A percentile compares a stretch with the other conserved stretches of the same genome.
Evolutionary conservation across 2,797 vertebrate species (phyloP).

Genomic region (Onychomys leucogaster): DNA sequence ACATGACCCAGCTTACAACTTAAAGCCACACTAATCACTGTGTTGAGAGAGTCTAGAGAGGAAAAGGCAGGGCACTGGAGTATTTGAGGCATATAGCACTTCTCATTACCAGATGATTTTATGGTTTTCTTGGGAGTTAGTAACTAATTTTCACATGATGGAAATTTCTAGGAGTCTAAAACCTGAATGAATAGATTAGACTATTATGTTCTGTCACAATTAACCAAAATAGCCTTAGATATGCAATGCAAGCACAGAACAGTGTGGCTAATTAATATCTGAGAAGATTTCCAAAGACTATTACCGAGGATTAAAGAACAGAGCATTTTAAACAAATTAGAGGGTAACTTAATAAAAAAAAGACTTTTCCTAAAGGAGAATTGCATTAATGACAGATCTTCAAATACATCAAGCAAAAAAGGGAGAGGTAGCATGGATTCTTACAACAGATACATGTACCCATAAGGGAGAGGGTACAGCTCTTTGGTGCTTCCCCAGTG

Average conservation of each 20-base stretch:
- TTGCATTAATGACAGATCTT: background rate
- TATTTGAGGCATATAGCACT: background rate
- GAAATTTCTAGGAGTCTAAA: background rate
- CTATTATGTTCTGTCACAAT: background rate
- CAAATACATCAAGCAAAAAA: background rate
- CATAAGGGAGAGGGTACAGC: background rate
- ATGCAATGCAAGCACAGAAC: background rate
- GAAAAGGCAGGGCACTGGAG: background rate
- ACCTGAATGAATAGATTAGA: conserved; percentile 16
- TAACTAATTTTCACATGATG: conserved; percentile 42
- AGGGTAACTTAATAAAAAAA: background rate
- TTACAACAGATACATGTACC: background rate
- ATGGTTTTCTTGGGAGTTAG: background rate
- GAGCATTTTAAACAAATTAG: conserved; percentile 21
- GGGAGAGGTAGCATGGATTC: background rate
- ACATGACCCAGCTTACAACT: background rate
- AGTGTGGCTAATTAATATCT: conserved; percentile 14
- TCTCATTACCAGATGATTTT: conserved; percentile 16
- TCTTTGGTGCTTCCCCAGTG: background rate
- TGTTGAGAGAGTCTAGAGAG: background rate
- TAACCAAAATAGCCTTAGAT: conserved; percentile 2
- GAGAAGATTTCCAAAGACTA: conserved; percentile 28
- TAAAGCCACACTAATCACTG: background rate
- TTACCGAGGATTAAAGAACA: background rate
- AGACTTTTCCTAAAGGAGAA: conserved; percentile 1